Evolutionary conservation across 2,797 vertebrate species (phyloP).

Genomic region (Cossypha caffra): DNA sequence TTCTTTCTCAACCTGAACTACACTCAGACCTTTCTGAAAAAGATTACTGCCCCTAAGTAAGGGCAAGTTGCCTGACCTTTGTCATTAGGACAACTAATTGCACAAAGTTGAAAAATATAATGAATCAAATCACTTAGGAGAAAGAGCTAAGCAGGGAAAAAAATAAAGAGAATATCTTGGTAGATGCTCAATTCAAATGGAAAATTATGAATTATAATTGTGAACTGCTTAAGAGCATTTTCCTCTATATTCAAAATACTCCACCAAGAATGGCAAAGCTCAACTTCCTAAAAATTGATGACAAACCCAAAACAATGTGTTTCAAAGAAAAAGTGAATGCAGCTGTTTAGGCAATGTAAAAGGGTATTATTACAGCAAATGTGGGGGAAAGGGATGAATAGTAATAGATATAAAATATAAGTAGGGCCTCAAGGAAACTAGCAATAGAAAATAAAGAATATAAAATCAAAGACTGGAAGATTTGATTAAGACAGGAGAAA

Average conservation of each 20-base stretch:
- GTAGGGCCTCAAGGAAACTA: background rate
- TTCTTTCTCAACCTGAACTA: background rate
- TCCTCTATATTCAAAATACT: background rate
- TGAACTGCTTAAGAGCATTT: background rate
- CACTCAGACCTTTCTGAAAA: background rate
- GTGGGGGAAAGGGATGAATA: background rate
- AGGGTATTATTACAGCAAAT: background rate
- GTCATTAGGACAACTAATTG: background rate
- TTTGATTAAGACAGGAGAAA: background rate
- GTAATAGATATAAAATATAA: background rate
- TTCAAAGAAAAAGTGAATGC: background rate
- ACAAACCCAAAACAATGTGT: background rate
- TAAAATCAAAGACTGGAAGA: background rate
- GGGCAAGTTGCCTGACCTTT: background rate
- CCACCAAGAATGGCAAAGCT: background rate
- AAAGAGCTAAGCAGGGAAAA: background rate
- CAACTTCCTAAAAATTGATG: background rate
- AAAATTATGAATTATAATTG: slow-evolving; percentile 4
- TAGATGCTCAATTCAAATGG: slow-evolving; percentile 5
- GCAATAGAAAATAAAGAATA: background rate
- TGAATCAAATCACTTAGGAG: background rate
- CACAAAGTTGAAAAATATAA: background rate
- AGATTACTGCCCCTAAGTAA: background rate
- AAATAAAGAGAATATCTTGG: background rate
- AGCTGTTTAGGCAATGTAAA: background rate